Evolutionary conservation across 2,888 invertebrate species (phyloP).

Genomic region (Coleophora flavipennella): DNA sequence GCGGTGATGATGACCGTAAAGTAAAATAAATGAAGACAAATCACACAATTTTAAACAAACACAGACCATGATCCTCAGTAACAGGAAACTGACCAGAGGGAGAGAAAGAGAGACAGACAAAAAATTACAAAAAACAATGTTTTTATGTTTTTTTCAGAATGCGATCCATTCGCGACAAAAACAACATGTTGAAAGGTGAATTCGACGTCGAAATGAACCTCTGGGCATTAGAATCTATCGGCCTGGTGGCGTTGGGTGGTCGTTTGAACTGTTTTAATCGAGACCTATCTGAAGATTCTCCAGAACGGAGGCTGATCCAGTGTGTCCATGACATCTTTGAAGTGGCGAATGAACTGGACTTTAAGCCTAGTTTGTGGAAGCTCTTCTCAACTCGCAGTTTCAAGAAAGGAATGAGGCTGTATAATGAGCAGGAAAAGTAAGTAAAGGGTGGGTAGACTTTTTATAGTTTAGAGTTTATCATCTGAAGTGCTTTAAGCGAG

Average conservation of each 20-base stretch:
- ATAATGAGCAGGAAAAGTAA: conserved; percentile 41
- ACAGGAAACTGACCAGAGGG: no score
- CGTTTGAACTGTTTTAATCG: conserved; percentile 45
- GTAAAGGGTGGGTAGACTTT: conserved; percentile 8
- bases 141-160: conserved; percentile 49
- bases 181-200: conserved; percentile 68
- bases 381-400: conserved; percentile 34
- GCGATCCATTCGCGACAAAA: conserved; percentile 55
- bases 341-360: conserved; percentile 33
- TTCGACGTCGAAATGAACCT: conserved; percentile 71
- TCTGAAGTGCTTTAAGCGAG: background rate
- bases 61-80: no score
- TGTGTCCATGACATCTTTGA: conserved; percentile 38
- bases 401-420: conserved; percentile 41
- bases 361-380: conserved; percentile 41
- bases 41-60: no score
- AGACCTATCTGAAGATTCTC: conserved; percentile 40
- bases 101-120: no score
- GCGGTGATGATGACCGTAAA: no score
- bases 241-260: conserved; percentile 46
- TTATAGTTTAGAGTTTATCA: background rate
- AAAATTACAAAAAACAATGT: no score
- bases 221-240: conserved; percentile 76
- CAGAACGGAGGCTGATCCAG: conserved; percentile 38
- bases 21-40: no score